Evolutionary conservation across 2,888 invertebrate species (phyloP).

Genomic region (Pristionchus japonicus): DNA sequence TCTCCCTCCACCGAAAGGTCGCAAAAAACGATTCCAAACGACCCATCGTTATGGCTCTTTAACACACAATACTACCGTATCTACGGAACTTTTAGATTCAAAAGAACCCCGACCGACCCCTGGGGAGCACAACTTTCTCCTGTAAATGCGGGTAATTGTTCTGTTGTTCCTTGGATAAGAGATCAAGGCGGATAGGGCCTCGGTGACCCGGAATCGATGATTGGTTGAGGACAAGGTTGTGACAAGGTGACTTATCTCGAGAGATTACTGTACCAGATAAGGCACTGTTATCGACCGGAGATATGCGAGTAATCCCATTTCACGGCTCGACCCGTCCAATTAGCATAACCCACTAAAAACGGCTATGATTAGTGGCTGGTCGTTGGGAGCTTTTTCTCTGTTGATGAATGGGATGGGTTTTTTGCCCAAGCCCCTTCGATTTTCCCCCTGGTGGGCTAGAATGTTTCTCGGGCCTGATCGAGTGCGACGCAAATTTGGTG

Average conservation of each 20-base stretch:
- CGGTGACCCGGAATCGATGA: slow-evolving; percentile 5
- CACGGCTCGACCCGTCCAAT: neutral
- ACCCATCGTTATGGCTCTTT: slow-evolving; percentile 7
- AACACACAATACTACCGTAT: slow-evolving; percentile 30
- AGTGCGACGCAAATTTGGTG: neutral
- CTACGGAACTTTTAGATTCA: neutral
- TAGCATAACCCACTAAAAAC: slow-evolving; percentile 31
- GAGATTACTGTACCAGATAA: neutral
- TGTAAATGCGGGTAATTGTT: slow-evolving; percentile 25
- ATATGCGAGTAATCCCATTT: neutral
- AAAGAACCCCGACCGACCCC: neutral
- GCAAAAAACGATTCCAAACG: slow-evolving; percentile 28
- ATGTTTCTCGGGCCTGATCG: neutral
- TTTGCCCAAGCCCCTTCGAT: neutral
- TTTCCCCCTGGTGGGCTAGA: neutral
- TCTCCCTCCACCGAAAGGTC: neutral
- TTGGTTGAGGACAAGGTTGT: neutral
- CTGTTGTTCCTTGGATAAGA: slow-evolving; percentile 3
- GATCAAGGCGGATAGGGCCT: neutral
- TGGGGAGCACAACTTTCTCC: neutral
- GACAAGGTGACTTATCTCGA: slow-evolving; percentile 21
- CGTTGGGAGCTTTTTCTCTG: slow-evolving; percentile 7
- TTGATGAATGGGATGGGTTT: neutral
- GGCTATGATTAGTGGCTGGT: slow-evolving; percentile 1
- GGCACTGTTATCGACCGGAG: neutral